Base-by-base conservation (phyloP, 1,140 invertebrate genomes). In the Drosophila busckii region DNA sequence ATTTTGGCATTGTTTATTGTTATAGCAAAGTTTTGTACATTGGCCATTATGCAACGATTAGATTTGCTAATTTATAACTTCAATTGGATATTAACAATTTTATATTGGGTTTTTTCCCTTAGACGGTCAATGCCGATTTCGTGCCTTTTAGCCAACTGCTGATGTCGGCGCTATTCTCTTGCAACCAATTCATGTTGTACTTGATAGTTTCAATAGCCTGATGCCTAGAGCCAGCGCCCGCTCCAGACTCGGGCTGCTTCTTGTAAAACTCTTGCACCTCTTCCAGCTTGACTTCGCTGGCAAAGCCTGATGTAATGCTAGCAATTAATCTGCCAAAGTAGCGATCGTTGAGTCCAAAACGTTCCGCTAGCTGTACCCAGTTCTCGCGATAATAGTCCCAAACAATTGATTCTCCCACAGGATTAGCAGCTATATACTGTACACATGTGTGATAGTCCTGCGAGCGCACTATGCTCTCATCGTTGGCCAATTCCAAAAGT, bases 241-340 rank as follows among this genome's bases (percentile, higher is more conserved):
- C 95, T 1, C 96, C 96, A 7, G 94, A 94, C n/a, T 97, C 92
- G 0, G 96, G 95, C 83, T 96, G 92, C 56, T 92, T 90, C 0
- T 68, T 76, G 70, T 94, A 97, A 87, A 97, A 96, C 0, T 84
- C 80, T 65, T 93, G 86, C 88, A 97, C 93, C 91, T 97, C 94
- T 69, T 93, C 75, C 0, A 95, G 87, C 78, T 92, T 92, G 0
- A 89, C 70, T 26, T 92, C 82, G 0, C 92, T 93, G 8, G 91
- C 89, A 73, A 96, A 97, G 0, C 88, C 63, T 85, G 0, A 93
- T 93, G 93, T 93, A 13, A 96, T 91, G 0, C 75, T 84, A 0
- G 92, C 91, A 26, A 97, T 92, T 12, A 95, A 67, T 16, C 89
- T 87, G 1, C 95, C 95, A 3, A 97, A 89, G 48, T 93, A 91